phyloP scores from a whole-genome alignment of 2,113 vertebrate genomes.

The Malurus alboscapulatus region DNA sequence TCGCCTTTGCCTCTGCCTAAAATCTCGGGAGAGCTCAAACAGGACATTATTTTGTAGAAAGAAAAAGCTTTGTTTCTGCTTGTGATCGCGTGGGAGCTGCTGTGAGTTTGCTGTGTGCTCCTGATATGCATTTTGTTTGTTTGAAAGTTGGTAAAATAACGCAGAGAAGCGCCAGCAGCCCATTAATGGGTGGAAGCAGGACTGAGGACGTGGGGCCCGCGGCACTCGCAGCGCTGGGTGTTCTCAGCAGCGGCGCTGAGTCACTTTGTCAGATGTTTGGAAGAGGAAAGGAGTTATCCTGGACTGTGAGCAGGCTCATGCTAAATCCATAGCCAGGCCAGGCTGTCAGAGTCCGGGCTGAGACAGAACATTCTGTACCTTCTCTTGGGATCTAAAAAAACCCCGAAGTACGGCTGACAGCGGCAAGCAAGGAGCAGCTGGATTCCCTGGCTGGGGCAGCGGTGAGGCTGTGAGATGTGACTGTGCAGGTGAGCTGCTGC shows the following conservation, averaged over 20 bases:
- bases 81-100: background rate
- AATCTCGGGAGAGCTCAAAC: background rate
- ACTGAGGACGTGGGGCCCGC: rapidly evolving
- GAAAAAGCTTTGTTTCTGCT: background rate
- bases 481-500: background rate
- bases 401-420: background rate
- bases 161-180: background rate
- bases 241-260: background rate
- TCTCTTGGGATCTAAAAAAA: background rate
- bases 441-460: background rate
- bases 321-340: background rate
- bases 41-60: background rate
- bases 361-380: background rate
- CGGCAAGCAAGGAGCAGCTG: conserved; percentile 5
- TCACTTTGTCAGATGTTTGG: conserved; percentile 41
- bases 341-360: background rate
- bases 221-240: background rate
- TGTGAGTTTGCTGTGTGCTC: background rate
- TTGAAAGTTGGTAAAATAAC: background rate
- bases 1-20: background rate
- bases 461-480: background rate
- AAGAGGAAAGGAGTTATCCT: background rate
- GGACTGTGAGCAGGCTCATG: background rate
- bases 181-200: background rate
- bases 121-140: background rate